Conservation (phyloP, 2,888 invertebrate species). For the Nomada ruficornis region DNA sequence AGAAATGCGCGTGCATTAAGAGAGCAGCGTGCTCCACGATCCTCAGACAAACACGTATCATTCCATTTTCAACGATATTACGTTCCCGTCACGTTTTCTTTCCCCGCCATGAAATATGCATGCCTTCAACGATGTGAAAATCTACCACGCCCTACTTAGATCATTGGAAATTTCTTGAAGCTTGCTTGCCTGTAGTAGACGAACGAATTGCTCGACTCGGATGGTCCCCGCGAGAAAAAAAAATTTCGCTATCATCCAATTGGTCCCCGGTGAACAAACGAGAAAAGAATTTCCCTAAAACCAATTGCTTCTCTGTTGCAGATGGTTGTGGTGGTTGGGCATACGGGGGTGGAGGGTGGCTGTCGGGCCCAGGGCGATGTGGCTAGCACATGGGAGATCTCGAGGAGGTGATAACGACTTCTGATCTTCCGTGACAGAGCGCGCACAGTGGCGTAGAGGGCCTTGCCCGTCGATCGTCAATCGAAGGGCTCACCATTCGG, state of each 20-base stretch:
- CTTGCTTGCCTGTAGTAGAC: background rate
- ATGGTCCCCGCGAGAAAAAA: background rate
- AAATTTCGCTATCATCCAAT: too few species aligned
- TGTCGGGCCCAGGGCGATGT: constrained; percentile 78
- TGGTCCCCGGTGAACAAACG: too few species aligned
- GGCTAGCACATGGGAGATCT: constrained; percentile 80
- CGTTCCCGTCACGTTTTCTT: constrained; percentile 27
- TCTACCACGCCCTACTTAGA: too few species aligned
- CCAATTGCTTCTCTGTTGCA: constrained; percentile 64
- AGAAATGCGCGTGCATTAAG: constrained; percentile 51
- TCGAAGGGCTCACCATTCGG: constrained; percentile 53
- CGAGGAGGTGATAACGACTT: constrained; percentile 83
- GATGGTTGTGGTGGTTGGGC: constrained; percentile 79
- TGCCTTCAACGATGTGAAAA: background rate
- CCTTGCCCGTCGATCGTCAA: constrained; percentile 56
- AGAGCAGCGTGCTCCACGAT: constrained; percentile 45
- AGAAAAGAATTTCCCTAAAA: background rate
- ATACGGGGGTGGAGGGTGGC: constrained; percentile 71
- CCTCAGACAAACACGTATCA: constrained; percentile 31
- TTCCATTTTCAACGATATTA: constrained; percentile 49
- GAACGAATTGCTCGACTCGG: too few species aligned
- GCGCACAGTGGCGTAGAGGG: constrained; percentile 31
- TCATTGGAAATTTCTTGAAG: background rate
- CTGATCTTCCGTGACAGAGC: constrained; percentile 79
- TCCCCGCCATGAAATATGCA: background rate